A percentile compares a stretch with the other conserved stretches of the same genome.
Evolutionary conservation across 2,888 invertebrate genomes (phyloP).

Genomic region (Luperina testacea): DNA sequence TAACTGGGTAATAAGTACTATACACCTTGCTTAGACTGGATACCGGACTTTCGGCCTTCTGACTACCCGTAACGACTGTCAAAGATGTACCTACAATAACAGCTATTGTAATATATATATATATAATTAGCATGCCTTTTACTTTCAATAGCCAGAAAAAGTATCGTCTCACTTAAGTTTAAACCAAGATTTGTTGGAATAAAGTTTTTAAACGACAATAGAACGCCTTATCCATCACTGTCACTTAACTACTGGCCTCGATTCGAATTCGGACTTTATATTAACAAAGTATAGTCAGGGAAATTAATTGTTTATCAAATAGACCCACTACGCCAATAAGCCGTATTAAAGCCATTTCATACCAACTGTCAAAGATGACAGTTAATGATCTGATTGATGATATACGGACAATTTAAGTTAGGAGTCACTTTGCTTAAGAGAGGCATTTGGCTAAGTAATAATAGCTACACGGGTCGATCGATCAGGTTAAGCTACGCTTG

Average conservation of each 20-base stretch:
- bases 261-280: constrained; percentile 29
- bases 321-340: background rate
- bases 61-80: background rate
- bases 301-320: background rate
- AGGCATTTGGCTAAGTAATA: background rate
- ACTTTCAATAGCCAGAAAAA: constrained; percentile 15
- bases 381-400: background rate
- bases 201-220: constrained; percentile 35
- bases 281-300: background rate
- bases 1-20: background rate
- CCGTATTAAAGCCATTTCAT: background rate
- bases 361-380: background rate
- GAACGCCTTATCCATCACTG: constrained; percentile 31
- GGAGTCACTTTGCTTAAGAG: background rate
- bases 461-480: background rate
- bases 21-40: no score
- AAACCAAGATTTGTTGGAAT: background rate
- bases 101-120: constrained; percentile 1
- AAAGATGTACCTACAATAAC: background rate
- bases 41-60: background rate
- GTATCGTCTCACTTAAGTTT: background rate
- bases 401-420: background rate
- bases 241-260: constrained; percentile 23
- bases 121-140: background rate
- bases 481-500: background rate